Base-by-base conservation (phyloP, 30 jellyfish, hydroid and myxozoan species). In the Sanderia malayensis region DNA sequence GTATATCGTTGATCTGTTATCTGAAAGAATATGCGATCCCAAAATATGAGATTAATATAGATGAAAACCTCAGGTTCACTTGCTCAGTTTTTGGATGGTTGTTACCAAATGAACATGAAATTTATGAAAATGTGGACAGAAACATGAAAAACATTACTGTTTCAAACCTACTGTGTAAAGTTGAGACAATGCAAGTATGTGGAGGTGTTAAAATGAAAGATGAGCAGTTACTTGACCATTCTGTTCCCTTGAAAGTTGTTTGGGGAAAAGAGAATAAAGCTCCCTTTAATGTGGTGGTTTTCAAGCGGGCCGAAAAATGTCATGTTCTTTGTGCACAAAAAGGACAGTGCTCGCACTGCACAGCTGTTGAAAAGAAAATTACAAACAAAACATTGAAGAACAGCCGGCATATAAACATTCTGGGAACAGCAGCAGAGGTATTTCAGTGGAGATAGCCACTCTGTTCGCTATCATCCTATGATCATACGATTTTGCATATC, bases 371-470 rank as follows among this genome's bases (percentile, higher is more conserved):
- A 49, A 8, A 49, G 24, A 49, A 49, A 18, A 18, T 49, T 4
- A 18, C 11, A 49, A 49, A 49, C 25, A 49, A 49, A 49, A 49
- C 64, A 4, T 18, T 15, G 64, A 19, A 49, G 24, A 49, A 18
- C 64, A 49, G 64, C 24, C 64, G 23, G 25, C 45, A 65, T 7
- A 4, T 65, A 24, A 41, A 30, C 34, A 65, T 60, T 60, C 23
- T 60, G 73, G 73, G 73, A 60, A 23, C 73, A 60, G 55, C 73
- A 60, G 73, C 73, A 60, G 55, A 60, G 49, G 18, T 60, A 22
- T 60, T 25, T 60, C 73, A 60, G 22, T 60, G 49, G 49, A 23
- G 46, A 7, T 25, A 25, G 20, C 46, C 64, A 60, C 22, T 27
- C 20, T 4, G 49, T 23, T 31, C 58, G 73, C n/a, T 31, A 60